Conservation (phyloP, 2,888 invertebrate genomes). For the Dynastes hyllus region DNA sequence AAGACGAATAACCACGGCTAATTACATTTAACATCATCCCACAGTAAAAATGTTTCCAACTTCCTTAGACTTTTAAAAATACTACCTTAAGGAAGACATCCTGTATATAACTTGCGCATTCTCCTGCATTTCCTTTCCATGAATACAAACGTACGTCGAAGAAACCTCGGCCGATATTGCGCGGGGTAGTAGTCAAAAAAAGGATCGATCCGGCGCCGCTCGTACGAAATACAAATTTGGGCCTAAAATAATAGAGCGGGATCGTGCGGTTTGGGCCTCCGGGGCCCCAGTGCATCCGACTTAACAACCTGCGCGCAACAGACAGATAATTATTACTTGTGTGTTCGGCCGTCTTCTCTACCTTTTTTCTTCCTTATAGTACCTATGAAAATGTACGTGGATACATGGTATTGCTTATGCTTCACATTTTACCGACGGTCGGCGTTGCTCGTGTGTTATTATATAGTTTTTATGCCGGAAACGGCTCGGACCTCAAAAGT, state of each 20-base stretch:
- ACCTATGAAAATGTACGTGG: not conserved
- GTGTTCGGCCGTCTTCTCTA: constrained; percentile 63
- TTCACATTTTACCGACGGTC: constrained; percentile 2
- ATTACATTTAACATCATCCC: too few relatives aligned
- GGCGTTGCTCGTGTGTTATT: constrained; percentile 66
- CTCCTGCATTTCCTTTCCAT: too few relatives aligned
- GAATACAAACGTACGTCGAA: not conserved
- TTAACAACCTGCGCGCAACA: constrained; percentile 62
- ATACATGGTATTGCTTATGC: too few relatives aligned
- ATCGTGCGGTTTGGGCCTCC: constrained; percentile 58
- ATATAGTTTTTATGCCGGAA: constrained; percentile 71
- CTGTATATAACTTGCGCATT: not conserved
- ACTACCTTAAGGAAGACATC: too few relatives aligned
- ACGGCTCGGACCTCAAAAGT: constrained; percentile 60
- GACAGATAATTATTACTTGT: constrained; percentile 68
- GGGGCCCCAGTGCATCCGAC: constrained; percentile 61
- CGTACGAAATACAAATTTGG: constrained; percentile 65
- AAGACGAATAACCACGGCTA: too few relatives aligned
- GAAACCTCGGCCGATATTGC: not conserved
- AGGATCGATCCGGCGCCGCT: constrained; percentile 51
- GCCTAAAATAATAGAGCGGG: constrained; percentile 68
- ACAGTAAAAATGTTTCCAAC: too few relatives aligned
- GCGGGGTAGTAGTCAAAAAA: not conserved
- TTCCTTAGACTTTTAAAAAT: too few relatives aligned
- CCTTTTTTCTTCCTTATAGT: constrained; percentile 16